These are phyloP conservation scores for Centropus bengalensis DNA, from an alignment of 2,113 vertebrate species.

Conservation along the genomic window DNA sequence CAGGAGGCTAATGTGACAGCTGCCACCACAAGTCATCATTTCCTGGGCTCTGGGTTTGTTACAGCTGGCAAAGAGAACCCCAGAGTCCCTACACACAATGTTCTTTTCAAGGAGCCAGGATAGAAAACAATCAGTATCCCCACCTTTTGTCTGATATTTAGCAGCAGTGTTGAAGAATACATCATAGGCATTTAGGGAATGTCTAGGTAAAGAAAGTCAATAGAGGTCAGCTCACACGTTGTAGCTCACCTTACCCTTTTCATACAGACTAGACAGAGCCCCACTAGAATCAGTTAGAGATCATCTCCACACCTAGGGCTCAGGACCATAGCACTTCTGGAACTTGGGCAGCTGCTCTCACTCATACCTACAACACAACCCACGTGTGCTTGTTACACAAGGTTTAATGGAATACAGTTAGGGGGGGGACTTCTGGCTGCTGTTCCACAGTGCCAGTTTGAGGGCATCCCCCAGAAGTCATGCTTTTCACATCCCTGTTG, in stretches of 20 bases:
- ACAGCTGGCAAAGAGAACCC: constrained; percentile 32
- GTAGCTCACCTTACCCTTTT: constrained; percentile 72
- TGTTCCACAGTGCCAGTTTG: background rate
- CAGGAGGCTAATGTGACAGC: constrained; percentile 30
- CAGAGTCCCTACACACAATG: constrained; percentile 31
- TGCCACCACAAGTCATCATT: constrained; percentile 46
- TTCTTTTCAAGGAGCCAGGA: constrained; percentile 64
- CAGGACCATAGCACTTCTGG: background rate
- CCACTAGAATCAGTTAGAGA: constrained; percentile 34
- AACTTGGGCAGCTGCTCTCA: background rate
- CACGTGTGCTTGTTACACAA: background rate
- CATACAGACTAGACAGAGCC: constrained; percentile 62
- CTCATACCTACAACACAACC: background rate
- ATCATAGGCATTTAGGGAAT: constrained; percentile 70
- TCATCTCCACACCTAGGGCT: background rate
- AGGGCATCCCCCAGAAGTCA: background rate
- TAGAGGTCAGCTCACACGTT: constrained; percentile 66
- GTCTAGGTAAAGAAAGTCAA: constrained; percentile 71
- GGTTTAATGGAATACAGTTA: background rate
- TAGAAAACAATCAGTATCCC: constrained; percentile 69
- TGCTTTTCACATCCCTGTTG: background rate
- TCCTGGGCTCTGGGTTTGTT: constrained; percentile 51
- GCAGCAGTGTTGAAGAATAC: constrained; percentile 71
- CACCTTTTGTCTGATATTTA: constrained; percentile 71
- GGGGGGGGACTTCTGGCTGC: background rate